These are phyloP conservation scores for Agriotes lineatus DNA, from an alignment of 2,888 invertebrate genomes.

Conservation along the genomic window DNA sequence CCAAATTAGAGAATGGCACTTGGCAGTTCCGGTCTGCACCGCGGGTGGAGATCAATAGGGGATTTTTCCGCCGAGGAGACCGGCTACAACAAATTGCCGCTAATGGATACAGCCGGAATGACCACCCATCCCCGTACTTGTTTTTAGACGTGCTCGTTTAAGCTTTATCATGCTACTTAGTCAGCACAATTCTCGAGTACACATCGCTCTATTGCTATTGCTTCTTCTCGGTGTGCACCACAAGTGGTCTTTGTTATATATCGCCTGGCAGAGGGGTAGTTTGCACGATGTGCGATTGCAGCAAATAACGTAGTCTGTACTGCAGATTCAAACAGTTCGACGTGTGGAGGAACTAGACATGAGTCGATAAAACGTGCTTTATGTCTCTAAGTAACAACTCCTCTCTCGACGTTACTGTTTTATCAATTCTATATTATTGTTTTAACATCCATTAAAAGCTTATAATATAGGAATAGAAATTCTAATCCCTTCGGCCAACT, in stretches of 20 bases:
- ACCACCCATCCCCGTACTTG: slow-evolving; percentile 40
- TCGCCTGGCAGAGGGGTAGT: background rate
- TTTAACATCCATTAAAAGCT: too few species aligned
- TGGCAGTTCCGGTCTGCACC: slow-evolving; percentile 36
- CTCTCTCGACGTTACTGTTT: too few species aligned
- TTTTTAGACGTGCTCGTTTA: slow-evolving; percentile 48
- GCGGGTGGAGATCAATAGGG: slow-evolving; percentile 35
- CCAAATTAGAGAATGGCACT: slow-evolving; percentile 31
- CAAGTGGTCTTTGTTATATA: slow-evolving; percentile 24
- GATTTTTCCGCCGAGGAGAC: slow-evolving; percentile 31
- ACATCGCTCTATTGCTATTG: slow-evolving; percentile 24
- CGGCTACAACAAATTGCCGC: slow-evolving; percentile 44
- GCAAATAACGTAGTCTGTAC: background rate
- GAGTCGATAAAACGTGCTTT: background rate
- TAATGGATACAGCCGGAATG: slow-evolving; percentile 38
- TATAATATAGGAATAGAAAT: too few species aligned
- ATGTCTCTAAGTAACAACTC: too few species aligned
- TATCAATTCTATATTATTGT: too few species aligned
- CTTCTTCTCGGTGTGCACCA: slow-evolving; percentile 21
- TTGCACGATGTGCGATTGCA: background rate
- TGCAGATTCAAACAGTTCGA: background rate
- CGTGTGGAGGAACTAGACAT: background rate
- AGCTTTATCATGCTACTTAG: slow-evolving; percentile 45
- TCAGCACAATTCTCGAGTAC: slow-evolving; percentile 44
- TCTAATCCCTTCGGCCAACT: too few species aligned